These are phyloP conservation scores for western clawed frog (Xenopus tropicalis) DNA, from an alignment of 2,113 vertebrate genomes.

Conservation along the genomic window DNA sequence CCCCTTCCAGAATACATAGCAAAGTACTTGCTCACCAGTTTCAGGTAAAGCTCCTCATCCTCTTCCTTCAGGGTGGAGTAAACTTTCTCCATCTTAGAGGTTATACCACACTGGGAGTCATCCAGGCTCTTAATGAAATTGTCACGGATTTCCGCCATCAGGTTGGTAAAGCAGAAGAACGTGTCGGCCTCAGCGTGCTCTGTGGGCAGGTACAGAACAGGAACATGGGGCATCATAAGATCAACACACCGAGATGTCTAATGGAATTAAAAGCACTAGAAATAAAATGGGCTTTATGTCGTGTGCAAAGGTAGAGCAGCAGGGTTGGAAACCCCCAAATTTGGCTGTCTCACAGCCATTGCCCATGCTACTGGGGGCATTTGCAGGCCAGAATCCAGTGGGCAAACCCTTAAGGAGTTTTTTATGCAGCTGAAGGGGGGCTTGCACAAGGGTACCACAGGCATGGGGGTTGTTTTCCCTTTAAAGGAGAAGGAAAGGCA, in stretches of 20 bases:
- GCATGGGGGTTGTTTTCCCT: too few relatives aligned
- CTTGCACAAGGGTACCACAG: too few relatives aligned
- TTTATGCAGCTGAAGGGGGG: too few relatives aligned
- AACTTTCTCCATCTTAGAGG: constrained; percentile 96
- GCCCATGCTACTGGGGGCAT: too few relatives aligned
- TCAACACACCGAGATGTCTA: not conserved
- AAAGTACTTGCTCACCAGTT: constrained; percentile 80
- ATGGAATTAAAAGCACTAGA: not conserved
- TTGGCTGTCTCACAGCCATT: too few relatives aligned
- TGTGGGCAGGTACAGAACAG: constrained; percentile 44
- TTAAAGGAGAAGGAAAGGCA: too few relatives aligned
- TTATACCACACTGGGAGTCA: constrained; percentile 95
- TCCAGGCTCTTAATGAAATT: constrained; percentile 98
- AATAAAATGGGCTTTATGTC: too few relatives aligned
- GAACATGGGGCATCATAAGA: not conserved
- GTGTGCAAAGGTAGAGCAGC: too few relatives aligned
- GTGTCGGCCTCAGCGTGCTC: constrained; percentile 95
- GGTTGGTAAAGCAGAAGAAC: constrained; percentile 96
- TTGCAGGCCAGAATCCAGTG: too few relatives aligned
- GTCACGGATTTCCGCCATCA: constrained; percentile 96
- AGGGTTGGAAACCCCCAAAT: too few relatives aligned
- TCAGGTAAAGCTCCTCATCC: constrained; percentile 87
- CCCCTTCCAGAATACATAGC: too few relatives aligned
- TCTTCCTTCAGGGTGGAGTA: constrained; percentile 91
- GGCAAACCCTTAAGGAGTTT: too few relatives aligned